These are phyloP conservation scores for Acronicta aceris DNA, from an alignment of 2,888 invertebrate species.

Conservation along the genomic window DNA sequence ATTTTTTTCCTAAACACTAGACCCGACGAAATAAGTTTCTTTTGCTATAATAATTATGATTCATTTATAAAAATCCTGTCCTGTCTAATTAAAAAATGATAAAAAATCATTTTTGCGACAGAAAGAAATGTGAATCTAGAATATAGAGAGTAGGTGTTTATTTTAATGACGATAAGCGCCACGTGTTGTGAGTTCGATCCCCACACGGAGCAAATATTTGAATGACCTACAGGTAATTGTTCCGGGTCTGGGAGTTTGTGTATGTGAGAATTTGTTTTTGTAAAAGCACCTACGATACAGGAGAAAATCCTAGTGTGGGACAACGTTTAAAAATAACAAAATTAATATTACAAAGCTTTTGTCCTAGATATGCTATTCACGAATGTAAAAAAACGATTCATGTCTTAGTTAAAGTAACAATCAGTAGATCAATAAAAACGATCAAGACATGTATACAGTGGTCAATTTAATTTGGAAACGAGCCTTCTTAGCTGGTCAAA, in stretches of 20 bases:
- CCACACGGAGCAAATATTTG: too few relatives aligned
- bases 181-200: too few relatives aligned
- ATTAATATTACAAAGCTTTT: conserved; percentile 22
- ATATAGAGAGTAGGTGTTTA: too few relatives aligned
- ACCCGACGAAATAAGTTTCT: conserved; percentile 14
- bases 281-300: too few relatives aligned
- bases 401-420: conserved; percentile 14
- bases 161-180: too few relatives aligned
- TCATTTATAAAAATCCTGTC: conserved; percentile 1
- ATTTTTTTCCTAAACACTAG: conserved; percentile 53
- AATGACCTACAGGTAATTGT: too few relatives aligned
- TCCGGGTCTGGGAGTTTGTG: too few relatives aligned
- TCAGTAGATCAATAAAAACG: conserved; percentile 14
- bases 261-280: too few relatives aligned
- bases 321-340: too few relatives aligned
- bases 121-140: neutral
- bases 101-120: neutral
- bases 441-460: conserved; percentile 6
- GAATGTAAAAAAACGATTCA: conserved; percentile 10
- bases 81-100: neutral
- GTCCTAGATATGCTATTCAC: conserved; percentile 16
- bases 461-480: conserved; percentile 24
- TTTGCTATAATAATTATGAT: neutral
- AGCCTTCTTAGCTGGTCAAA: conserved; percentile 26
- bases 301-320: too few relatives aligned